Base-by-base conservation (phyloP, 1,140 invertebrate species). In the Trissolcus basalis region DNA sequence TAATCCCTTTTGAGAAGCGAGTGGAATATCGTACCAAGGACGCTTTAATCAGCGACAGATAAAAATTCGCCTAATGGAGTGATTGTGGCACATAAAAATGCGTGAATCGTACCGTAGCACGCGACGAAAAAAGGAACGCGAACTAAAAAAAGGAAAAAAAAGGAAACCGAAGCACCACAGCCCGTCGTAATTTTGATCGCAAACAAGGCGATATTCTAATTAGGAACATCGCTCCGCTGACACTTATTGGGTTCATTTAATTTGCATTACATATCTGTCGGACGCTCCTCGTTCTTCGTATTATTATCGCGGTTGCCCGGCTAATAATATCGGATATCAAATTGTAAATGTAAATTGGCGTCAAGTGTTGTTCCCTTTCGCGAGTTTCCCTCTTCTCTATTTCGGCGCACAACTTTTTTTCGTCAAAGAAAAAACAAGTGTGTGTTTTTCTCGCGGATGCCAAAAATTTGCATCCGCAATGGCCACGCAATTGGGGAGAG, bases 221-320 rank as follows among this genome's bases (percentile, higher is more conserved):
- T 39, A 39, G 36, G 36, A 39, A 39, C 43, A 45, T 13, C 16
- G 47, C 8, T 11, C 3, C 36, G n/a, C n/a, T 39, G 36, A 39
- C n/a, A 39, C 36, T 39, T 39, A 39, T 39, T 39, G 36, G 36
- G 36, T n/a, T 39, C 36, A 39, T 39, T 39, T n/a, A 39, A 39
- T 39, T 27, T 48, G 16, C 16, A 48, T 48, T 10, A n/a, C 8
- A 16, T 11, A 48, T 19, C 8, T 11, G 33, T 13, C 33, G 4
- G 13, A 13, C 50, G n/a, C n/a, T 39, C 9, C 9, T 11, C n/a
- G 2, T 9, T 39, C 36, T 39, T 39, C 19, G 19, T 27, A 27
- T 27, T 27, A 27, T 27, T 27, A 27, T 27, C n/a, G n/a, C n/a
- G n/a, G n/a, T n/a, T n/a, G 19, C 19, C 19, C 19, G 19, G 19